These are phyloP conservation scores for Calidris pygmaea DNA, from an alignment of 2,113 vertebrate species.

Conservation along the genomic window DNA sequence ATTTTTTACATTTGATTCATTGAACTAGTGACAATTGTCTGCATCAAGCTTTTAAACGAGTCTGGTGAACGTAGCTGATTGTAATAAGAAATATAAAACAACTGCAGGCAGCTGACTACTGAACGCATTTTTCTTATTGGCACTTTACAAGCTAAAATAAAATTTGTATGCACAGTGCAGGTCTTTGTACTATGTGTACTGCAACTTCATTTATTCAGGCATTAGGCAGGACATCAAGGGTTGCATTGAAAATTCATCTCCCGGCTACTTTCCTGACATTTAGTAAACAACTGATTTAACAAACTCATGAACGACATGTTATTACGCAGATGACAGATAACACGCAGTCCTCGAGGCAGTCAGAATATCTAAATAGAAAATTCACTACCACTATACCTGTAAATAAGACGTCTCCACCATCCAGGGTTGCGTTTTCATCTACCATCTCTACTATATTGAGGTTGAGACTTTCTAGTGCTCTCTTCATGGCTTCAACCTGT, in stretches of 20 bases:
- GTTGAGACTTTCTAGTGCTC: conserved; percentile 82
- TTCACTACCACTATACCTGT: conserved; percentile 80
- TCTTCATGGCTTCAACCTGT: conserved; percentile 88
- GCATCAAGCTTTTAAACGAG: background rate
- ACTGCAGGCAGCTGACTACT: conserved; percentile 13
- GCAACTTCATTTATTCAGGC: conserved; percentile 33
- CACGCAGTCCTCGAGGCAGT: background rate
- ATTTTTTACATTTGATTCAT: background rate
- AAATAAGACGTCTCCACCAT: conserved; percentile 96
- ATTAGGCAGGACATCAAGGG: background rate
- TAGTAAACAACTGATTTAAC: conserved; percentile 27
- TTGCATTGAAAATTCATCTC: conserved; percentile 15
- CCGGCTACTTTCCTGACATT: background rate
- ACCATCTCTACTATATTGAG: conserved; percentile 94
- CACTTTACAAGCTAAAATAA: conserved; percentile 39
- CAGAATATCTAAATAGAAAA: background rate
- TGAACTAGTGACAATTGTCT: background rate
- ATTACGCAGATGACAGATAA: background rate
- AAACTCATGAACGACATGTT: background rate
- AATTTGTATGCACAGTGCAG: conserved; percentile 35
- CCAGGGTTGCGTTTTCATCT: conserved; percentile 91
- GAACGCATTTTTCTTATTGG: conserved; percentile 31
- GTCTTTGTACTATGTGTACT: conserved; percentile 28
- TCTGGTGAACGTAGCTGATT: background rate
- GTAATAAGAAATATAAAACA: background rate